These are phyloP conservation scores for Leptogaster cylindrica DNA, from an alignment of 2,888 invertebrate species.

Conservation along the genomic window DNA sequence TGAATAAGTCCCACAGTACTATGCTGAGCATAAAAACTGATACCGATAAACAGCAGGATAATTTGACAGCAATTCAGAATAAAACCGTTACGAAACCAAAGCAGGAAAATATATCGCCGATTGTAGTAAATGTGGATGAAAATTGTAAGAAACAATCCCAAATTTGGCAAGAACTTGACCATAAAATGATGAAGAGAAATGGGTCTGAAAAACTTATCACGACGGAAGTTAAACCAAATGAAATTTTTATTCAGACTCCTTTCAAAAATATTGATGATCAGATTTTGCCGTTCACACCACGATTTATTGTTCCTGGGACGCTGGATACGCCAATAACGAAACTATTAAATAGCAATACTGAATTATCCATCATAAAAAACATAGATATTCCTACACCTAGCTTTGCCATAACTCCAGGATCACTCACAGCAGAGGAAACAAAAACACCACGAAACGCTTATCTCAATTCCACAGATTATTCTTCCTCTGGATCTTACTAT, in stretches of 20 bases:
- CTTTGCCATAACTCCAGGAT: slow-evolving; percentile 63
- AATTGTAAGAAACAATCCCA: no score
- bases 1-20: no score
- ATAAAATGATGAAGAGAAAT: not conserved
- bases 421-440: slow-evolving; percentile 51
- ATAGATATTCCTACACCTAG: slow-evolving; percentile 67
- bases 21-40: no score
- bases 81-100: no score
- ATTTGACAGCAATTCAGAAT: not conserved
- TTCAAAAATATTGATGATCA: slow-evolving; percentile 62
- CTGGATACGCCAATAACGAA: slow-evolving; percentile 50
- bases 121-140: no score
- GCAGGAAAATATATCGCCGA: no score
- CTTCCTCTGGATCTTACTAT: slow-evolving; percentile 69
- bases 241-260: no score
- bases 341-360: slow-evolving; percentile 49
- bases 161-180: no score
- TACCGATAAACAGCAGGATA: not conserved
- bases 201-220: no score
- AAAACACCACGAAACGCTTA: slow-evolving; percentile 54
- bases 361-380: slow-evolving; percentile 64
- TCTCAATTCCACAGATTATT: slow-evolving; percentile 65
- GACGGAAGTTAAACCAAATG: slow-evolving; percentile 53
- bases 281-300: slow-evolving; percentile 65
- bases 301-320: slow-evolving; percentile 63